phyloP scores from a whole-genome alignment of 2,797 vertebrate genomes.

The Petrocephalus schoutedeni region DNA sequence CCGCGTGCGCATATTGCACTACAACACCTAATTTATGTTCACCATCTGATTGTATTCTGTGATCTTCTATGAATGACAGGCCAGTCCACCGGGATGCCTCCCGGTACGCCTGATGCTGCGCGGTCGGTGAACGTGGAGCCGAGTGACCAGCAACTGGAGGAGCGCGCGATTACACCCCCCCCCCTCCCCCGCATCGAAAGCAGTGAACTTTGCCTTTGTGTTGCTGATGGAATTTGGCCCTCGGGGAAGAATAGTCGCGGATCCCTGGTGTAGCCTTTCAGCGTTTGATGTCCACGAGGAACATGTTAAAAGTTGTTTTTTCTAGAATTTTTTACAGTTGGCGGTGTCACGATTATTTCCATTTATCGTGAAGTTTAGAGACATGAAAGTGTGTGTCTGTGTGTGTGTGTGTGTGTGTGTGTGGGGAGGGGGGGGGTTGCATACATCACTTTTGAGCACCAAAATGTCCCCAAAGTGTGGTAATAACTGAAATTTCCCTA shows the following conservation, averaged over 20 bases:
- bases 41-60: neutral
- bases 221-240: neutral
- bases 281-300: neutral
- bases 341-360: neutral
- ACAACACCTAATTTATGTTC: neutral
- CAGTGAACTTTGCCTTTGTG: neutral
- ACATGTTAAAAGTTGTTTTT: neutral
- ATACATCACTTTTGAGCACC: no score
- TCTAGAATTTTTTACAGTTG: neutral
- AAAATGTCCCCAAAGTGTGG: no score
- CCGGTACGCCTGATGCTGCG: neutral
- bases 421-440: no score
- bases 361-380: neutral
- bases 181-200: neutral
- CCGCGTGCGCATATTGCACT: neutral
- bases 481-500: no score
- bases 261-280: neutral
- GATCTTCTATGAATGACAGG: neutral
- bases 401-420: no score
- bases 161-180: neutral
- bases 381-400: neutral
- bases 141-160: neutral
- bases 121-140: neutral
- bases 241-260: neutral
- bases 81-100: no score